Evolutionary conservation across 2,888 invertebrate species (phyloP), one percentile per base, ranked within the genome.

Genomic region (Drosophila ochracea): DNA sequence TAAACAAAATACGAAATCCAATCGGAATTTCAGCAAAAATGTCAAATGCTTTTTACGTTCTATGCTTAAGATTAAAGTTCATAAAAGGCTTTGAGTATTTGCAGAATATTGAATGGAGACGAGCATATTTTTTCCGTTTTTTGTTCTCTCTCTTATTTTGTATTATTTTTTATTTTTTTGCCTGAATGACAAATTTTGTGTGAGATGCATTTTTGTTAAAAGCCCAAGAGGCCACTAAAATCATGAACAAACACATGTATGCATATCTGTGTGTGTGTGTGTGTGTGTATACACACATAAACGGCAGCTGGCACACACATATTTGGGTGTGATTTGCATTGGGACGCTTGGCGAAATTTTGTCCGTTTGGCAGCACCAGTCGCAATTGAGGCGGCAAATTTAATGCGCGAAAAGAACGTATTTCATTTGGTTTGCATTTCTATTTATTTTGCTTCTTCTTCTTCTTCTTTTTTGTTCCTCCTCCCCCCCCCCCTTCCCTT

Each of bases 371-470:
- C 78, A 65, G 61, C 73, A 65, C 63, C 80, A 76, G 66, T 49
- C 78, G 58, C 86, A 85, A 86, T 84, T 86, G 89, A 81, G 80
- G 74, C 71, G 69, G 74, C 82, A 82, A 80, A 89, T 87, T 84
- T 76, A 89, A 89, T 89, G 77, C 80, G 84, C 84, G 71, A 73
- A 68, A 82, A 77, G 74, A 80, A 80, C 80, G 69, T 76, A 80
- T 82, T 84, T 89, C 74, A 84, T 87, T 76, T 66, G 84, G 62
- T 67, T 70, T 69, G 78, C 59, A 37, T 31, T 50, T 33, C 33
- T 39, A 68, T 68, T 66, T 68, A 39, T 53, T 39, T 16, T 7
- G 7, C 9, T 47, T 25, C 4, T 30, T 30, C 28, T 28, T 28
- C 4, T 28, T 28, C 30, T 16, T 52, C 30, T 1, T 16, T 50